Evolutionary conservation across 2,888 invertebrate genomes (phyloP), one percentile per base, ranked within the genome.

Genomic region (Temnothorax rugatulus): DNA sequence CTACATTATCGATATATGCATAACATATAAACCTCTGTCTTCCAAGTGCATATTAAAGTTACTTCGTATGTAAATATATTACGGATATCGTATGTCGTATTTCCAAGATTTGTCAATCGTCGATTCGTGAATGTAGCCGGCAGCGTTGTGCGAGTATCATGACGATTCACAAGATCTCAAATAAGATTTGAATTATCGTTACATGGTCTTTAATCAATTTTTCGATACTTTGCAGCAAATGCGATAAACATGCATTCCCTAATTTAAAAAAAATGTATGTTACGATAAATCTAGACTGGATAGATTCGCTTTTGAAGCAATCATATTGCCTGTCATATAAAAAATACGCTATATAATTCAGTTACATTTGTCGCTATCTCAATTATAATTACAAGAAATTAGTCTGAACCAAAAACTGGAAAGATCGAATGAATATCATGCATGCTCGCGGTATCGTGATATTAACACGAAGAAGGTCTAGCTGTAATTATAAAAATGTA

Each of bases 11-110:
- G 77, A 88, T 87, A 92, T 92, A 92, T 90, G 91, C 91, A 91
- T 91, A 92, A 93, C 87, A 92, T 93, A 93, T 91, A 92, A 93
- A 94, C 94, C 93, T 94, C 94, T 94, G 94, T 94, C 94, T 94
- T 94, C 94, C 94, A 94, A 94, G 91, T 91, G 91, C 92, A 93
- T 94, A 93, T 92, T 93, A 89, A 92, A 91, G 90, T 88, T 91
- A 79, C 64, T 90, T 90, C 86, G 86, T 87, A 90, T 90, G 90
- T 91, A 90, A 85, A 91, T 91, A 90, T 77, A 71, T 87, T 85
- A 88, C 86, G 85, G 64, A 59, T 86, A 86, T 88, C 86, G 84
- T 82, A 77, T 84, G 41, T 79, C 84, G 77, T 82, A 59, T 84
- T 86, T 88, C 87, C 77, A 82, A 81, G 83, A 86, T 59, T 84